These are phyloP conservation scores for Ophion costatus DNA, from an alignment of 2,888 invertebrate genomes.

Conservation along the genomic window DNA sequence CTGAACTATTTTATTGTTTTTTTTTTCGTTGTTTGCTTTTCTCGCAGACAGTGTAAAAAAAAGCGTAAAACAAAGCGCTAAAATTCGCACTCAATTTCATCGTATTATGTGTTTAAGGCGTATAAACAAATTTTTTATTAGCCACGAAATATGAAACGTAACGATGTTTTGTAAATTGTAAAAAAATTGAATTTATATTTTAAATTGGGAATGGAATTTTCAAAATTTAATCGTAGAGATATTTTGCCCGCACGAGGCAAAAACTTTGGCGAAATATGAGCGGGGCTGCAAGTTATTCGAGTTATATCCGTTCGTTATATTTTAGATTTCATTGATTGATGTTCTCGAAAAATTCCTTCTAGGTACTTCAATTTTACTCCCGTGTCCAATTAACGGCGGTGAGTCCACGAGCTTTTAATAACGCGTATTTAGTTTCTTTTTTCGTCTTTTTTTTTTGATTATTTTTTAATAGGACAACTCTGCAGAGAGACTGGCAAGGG, in stretches of 20 bases:
- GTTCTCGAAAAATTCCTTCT: not conserved
- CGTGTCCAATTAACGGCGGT: constrained; percentile 8
- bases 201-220: no score
- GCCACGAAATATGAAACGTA: no score
- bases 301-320: not conserved
- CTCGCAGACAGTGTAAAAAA: not conserved
- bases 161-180: no score
- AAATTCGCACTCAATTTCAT: not conserved
- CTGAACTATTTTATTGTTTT: not conserved
- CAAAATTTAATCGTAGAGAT: no score
- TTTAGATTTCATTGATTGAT: not conserved
- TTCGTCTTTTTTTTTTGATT: not conserved
- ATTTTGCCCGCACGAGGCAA: no score
- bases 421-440: not conserved
- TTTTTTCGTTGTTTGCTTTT: not conserved
- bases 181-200: no score
- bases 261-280: no score
- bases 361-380: not conserved
- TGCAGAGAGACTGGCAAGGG: not conserved
- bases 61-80: not conserved
- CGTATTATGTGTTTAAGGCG: not conserved
- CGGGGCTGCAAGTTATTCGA: no score
- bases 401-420: constrained; percentile 9
- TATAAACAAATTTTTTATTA: no score
- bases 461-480: not conserved